Percentiles rank a stretch among this genome's conserved stretches.
These are phyloP conservation scores for Lasioglossum figueresi DNA, from an alignment of 2,888 invertebrate genomes.

Conservation along the genomic window DNA sequence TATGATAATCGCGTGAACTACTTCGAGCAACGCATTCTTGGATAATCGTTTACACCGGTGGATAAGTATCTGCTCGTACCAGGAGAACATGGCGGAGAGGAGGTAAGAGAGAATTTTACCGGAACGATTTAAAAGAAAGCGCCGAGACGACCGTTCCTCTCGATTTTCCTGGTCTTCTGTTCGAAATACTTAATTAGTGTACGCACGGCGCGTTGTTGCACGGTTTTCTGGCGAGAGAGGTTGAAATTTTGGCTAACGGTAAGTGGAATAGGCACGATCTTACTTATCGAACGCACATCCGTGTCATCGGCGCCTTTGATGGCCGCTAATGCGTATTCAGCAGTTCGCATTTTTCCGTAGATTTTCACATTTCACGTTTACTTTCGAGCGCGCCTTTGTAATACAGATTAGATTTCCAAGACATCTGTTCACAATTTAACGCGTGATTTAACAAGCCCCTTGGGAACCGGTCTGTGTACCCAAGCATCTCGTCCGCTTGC, in stretches of 20 bases:
- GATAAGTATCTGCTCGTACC: not conserved
- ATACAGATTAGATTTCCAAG: constrained; percentile 66
- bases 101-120: constrained; percentile 10
- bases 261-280: constrained; percentile 39
- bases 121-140: constrained; percentile 31
- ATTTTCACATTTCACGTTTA: constrained; percentile 68
- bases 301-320: constrained; percentile 58
- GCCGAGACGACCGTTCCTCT: constrained; percentile 14
- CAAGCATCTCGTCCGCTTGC: constrained; percentile 33
- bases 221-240: not conserved
- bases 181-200: constrained; percentile 18
- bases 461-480: constrained; percentile 38
- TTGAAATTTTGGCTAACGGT: constrained; percentile 31
- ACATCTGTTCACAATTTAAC: constrained; percentile 56
- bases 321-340: constrained; percentile 42
- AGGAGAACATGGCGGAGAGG: constrained; percentile 3
- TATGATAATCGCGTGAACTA: not conserved
- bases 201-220: constrained; percentile 12
- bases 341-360: constrained; percentile 58
- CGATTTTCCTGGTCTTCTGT: constrained; percentile 5
- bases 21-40: not conserved
- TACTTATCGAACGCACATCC: constrained; percentile 54
- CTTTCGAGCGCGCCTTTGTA: constrained; percentile 60
- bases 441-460: constrained; percentile 51
- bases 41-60: not conserved